Percentiles rank a stretch among this genome's conserved stretches.
phyloP scores from a whole-genome alignment of 2,797 vertebrate genomes.

The Danio jaintianensis region DNA sequence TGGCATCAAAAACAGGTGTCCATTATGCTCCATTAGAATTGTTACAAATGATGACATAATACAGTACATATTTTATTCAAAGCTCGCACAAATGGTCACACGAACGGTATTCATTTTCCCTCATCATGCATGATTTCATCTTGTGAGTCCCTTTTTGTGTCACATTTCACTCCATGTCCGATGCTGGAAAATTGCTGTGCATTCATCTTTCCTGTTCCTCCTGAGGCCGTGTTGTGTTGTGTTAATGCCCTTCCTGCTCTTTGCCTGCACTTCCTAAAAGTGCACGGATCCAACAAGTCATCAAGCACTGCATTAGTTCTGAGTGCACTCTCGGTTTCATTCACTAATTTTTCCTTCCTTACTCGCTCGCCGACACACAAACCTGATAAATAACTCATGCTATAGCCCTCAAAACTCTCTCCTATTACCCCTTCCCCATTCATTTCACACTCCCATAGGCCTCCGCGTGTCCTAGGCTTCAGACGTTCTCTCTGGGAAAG shows the following conservation, averaged over 20 bases:
- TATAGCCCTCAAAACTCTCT: slow-evolving; percentile 79
- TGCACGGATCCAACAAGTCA: slow-evolving; percentile 72
- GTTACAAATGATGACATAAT: not conserved
- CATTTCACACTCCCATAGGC: slow-evolving; percentile 22
- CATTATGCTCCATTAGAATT: not conserved
- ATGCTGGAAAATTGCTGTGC: slow-evolving; percentile 70
- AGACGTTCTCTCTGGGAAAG: slow-evolving; percentile 50
- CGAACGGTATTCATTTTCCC: not conserved
- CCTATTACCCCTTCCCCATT: slow-evolving; percentile 69
- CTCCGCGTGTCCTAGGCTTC: slow-evolving; percentile 23
- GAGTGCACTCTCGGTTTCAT: slow-evolving; percentile 63
- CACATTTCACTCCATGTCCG: slow-evolving; percentile 59
- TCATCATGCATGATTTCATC: slow-evolving; percentile 20
- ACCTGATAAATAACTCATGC: slow-evolving; percentile 84
- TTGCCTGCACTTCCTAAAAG: slow-evolving; percentile 79
- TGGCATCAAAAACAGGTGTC: not conserved
- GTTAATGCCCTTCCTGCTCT: slow-evolving; percentile 80
- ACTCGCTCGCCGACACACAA: slow-evolving; percentile 30
- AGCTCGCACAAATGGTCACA: not conserved
- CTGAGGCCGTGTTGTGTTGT: slow-evolving; percentile 66
- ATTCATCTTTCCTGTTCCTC: slow-evolving; percentile 66
- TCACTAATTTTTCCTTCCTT: slow-evolving; percentile 31
- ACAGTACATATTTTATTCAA: not conserved
- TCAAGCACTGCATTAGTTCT: slow-evolving; percentile 82
- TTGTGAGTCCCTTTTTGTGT: not conserved